These are phyloP conservation scores for Corythaeola cristata DNA, from an alignment of 2,113 vertebrate genomes.

Conservation along the genomic window DNA sequence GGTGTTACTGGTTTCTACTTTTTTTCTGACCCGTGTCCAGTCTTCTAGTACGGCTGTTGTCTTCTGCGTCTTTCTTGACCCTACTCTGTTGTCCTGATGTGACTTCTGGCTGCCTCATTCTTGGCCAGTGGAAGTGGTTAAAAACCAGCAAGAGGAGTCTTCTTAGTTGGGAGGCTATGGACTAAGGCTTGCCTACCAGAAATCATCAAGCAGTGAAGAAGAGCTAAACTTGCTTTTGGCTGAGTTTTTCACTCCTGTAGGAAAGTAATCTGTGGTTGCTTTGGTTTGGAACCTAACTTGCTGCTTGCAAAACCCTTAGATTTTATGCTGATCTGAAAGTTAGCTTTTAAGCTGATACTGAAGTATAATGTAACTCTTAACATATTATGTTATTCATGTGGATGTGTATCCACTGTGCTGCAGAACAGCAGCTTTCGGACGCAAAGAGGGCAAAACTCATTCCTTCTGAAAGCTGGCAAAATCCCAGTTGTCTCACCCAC, in stretches of 20 bases:
- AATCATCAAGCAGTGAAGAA: slow-evolving; percentile 47
- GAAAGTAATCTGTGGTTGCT: slow-evolving; percentile 65
- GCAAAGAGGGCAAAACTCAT: not conserved
- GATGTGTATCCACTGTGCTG: not conserved
- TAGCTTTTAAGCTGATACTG: slow-evolving; percentile 31
- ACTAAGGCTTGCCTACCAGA: slow-evolving; percentile 55
- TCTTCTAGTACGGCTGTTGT: not conserved
- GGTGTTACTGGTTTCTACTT: not conserved
- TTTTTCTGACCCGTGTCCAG: not conserved
- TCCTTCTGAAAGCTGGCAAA: not conserved
- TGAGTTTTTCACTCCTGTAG: slow-evolving; percentile 38
- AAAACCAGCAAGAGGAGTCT: slow-evolving; percentile 49
- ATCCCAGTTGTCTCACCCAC: not conserved
- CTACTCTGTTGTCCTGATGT: slow-evolving; percentile 49
- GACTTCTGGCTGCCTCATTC: slow-evolving; percentile 50
- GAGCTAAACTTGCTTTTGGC: slow-evolving; percentile 65
- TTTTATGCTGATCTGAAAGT: slow-evolving; percentile 67
- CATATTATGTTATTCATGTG: not conserved
- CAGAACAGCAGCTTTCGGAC: not conserved
- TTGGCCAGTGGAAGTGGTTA: slow-evolving; percentile 54
- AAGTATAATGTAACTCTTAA: not conserved
- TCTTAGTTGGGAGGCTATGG: slow-evolving; percentile 33
- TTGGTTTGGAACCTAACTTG: slow-evolving; percentile 54
- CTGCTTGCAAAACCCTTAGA: slow-evolving; percentile 33
- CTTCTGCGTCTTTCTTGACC: slow-evolving; percentile 39